Evolutionary conservation across 2,888 invertebrate species (phyloP).

Genomic region (Acrocyrtus sp.): DNA sequence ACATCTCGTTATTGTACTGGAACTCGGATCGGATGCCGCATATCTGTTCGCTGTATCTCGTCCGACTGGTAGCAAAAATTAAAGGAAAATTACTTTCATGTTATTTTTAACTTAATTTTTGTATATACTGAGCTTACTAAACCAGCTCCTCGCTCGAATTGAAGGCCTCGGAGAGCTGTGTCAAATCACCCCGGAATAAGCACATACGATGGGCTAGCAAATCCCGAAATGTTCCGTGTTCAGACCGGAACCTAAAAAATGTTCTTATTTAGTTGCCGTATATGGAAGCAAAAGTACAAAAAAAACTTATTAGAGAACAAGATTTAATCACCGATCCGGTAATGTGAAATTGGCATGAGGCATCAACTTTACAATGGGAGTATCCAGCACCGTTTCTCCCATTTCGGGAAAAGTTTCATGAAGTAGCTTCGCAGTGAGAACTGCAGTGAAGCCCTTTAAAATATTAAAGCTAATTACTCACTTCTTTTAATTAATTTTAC

Average conservation of each 20-base stretch:
- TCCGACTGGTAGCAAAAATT: constrained; percentile 28
- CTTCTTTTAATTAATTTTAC: too few species aligned
- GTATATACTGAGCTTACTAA: too few species aligned
- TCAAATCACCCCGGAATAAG: constrained; percentile 2
- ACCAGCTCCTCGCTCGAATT: constrained; percentile 18
- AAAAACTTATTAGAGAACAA: too few species aligned
- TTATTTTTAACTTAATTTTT: constrained; percentile 13
- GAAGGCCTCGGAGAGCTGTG: constrained; percentile 16
- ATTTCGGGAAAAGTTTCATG: constrained; percentile 17
- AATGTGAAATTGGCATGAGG: too few species aligned
- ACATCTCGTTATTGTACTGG: constrained; percentile 54
- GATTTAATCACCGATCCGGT: too few species aligned
- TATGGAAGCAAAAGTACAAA: too few species aligned
- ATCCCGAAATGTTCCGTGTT: constrained; percentile 44
- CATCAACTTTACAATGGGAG: constrained; percentile 24
- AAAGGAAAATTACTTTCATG: too few species aligned
- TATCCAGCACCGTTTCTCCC: constrained; percentile 24
- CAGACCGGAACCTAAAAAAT: constrained; percentile 33
- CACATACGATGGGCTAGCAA: constrained; percentile 39
- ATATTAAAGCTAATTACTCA: too few species aligned
- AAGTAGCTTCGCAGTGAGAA: background rate
- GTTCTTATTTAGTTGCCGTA: background rate
- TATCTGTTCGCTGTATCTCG: constrained; percentile 38
- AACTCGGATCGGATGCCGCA: constrained; percentile 43
- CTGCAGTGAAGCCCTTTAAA: constrained; percentile 34